Base-by-base conservation (phyloP, 2,888 invertebrate species). In the Linyphia triangularis region DNA sequence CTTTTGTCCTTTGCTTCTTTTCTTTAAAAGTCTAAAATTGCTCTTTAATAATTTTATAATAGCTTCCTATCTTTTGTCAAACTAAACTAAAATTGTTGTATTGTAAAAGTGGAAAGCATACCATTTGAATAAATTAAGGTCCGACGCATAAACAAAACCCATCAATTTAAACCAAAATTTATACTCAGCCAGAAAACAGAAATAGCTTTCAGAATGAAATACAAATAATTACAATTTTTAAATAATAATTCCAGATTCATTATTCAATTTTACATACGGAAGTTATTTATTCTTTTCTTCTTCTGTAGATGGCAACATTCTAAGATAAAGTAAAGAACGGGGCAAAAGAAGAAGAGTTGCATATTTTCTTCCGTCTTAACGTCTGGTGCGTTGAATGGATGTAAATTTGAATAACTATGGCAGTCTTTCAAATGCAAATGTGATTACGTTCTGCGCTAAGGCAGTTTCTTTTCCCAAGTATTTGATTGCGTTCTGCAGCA, bases 361-460 rank as follows among this genome's bases (percentile, higher is more conserved):
- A 51, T 63, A 63, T 63, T 63, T 77, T 77, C 28, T 75, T 57
- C 19, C 24, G 16, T 59, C 22, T 22, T 63, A 40, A 30, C 78
- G 24, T 67, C 78, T 79, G 43, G 40, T 79, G 24, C 19, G 65
- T 30, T 67, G 59, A 79, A 79, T 51, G 78, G 28, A 79, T 30
- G 67, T 40, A 59, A 59, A 28, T 65, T 65, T 43, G 57, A 72
- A 72, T 40, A 43, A 72, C 70, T 73, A 57, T 79, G 30, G 51
- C 67, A 51, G 63, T 63, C 33, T 72, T 72, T 72, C 82, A 82
- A 82, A 82, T 82, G 70, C 59, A 82, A 82, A 82, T 82, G 72
- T 40, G 59, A 82, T 72, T 72, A 13, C 63, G 63, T 72, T 43
- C 24, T 69, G 10, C 10, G 9, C 26, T 30, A 28, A 1, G 61